Percentiles rank a stretch among this genome's conserved stretches.
These are phyloP conservation scores for Alloplasta piceator DNA, from an alignment of 2,888 invertebrate genomes.

Conservation along the genomic window DNA sequence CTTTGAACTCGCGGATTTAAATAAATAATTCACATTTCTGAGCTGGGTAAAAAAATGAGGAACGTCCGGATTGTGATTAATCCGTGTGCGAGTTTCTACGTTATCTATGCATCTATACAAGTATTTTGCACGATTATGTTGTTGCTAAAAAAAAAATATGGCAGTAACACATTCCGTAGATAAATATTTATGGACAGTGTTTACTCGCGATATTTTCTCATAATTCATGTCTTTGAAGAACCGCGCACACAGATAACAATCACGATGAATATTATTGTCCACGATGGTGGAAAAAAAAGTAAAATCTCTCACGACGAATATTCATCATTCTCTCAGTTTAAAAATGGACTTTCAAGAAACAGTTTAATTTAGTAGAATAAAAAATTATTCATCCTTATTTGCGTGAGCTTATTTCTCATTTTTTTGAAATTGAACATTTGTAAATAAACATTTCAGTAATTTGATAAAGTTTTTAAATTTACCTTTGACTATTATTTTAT, in stretches of 20 bases:
- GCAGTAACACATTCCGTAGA: background rate
- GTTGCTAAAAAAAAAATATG: background rate
- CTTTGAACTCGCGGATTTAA: background rate
- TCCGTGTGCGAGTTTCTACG: background rate
- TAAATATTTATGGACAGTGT: background rate
- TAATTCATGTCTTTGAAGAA: background rate
- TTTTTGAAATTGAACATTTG: too few relatives aligned
- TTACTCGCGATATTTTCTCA: slow-evolving; percentile 8
- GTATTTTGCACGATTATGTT: background rate
- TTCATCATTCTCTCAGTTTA: background rate
- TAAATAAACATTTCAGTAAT: too few relatives aligned
- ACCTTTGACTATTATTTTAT: too few relatives aligned
- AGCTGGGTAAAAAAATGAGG: background rate
- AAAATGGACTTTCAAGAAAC: too few relatives aligned
- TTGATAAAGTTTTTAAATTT: too few relatives aligned
- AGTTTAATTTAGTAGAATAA: too few relatives aligned
- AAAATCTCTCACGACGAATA: too few relatives aligned
- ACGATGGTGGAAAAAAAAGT: background rate
- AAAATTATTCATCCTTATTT: too few relatives aligned
- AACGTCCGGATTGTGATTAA: background rate
- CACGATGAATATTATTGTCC: background rate
- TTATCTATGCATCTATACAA: background rate
- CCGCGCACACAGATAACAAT: background rate
- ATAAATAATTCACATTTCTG: background rate
- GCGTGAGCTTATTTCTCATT: too few relatives aligned